Base-by-base conservation (phyloP, 2,113 vertebrate species). In the Cricetomys ansorgei region DNA sequence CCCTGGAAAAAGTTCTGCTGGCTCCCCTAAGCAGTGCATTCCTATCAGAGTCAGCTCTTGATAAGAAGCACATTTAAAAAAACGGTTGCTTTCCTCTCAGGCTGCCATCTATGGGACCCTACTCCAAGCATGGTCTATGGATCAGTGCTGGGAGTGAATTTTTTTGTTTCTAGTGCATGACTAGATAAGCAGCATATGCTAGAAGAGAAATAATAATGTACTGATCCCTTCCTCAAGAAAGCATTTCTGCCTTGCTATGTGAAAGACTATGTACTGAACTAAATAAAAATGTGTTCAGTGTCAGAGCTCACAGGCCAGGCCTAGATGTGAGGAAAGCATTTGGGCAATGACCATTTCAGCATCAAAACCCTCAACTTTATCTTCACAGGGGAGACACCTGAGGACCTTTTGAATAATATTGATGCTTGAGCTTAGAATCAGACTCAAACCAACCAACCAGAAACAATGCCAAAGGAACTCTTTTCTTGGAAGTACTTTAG, bases 181-280 rank as follows among this genome's bases (percentile, higher is more conserved):
- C 10, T 31, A 93, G 55, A 72, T 62, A 86, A 96, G 27, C 27
- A 89, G 10, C 50, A 75, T 75, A 29, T 84, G 57, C 27, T 29
- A 64, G 48, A 94, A 84, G 76, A 17, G n/a, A 93, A 96, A 67
- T 73, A 96, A 67, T 73, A 85, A 31, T 57, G 16, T 13, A 73
- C 12, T 81, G 10, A 50, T 79, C 53, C 13, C 62, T 93, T 86
- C 29, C 40, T 73, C 23, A 53, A 29, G 50, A 69, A 90, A 48
- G 29, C 53, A 65, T 81, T 48, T 23, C 13, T 88, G 37, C 76
- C 67, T 84, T 83, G 3, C 62, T 92, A 43, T 86, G 86, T 25
- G 84, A 93, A 89, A 72, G 64, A 70, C 10, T 55, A 64, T 84
- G 64, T 80, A 34, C 64, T 80, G 27, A 87, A 69, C 48, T 83